A percentile compares a stretch with the other conserved stretches of the same genome.
Conservation (phyloP, 2,888 invertebrate species). For the Alloscopus bannaensis region DNA sequence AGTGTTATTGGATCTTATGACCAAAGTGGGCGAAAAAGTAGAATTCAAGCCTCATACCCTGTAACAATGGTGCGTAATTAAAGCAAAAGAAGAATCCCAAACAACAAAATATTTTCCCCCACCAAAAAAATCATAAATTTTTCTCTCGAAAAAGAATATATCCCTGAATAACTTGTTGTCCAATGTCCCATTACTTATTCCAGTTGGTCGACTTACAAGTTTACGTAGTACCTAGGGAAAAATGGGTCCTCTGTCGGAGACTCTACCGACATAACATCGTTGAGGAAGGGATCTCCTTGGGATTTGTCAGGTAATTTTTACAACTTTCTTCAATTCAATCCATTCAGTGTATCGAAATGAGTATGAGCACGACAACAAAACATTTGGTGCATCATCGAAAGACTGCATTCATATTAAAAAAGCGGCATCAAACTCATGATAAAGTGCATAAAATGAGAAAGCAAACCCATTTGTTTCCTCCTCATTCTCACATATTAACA, state of each 20-base stretch:
- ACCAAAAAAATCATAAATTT: no score
- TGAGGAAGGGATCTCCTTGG: slow-evolving; percentile 77
- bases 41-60: slow-evolving; percentile 72
- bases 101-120: no score
- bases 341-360: background rate
- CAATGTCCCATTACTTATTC: slow-evolving; percentile 43
- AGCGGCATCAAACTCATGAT: background rate
- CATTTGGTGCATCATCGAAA: no score
- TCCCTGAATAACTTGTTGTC: background rate
- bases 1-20: slow-evolving; percentile 71
- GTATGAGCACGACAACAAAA: no score
- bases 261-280: slow-evolving; percentile 77
- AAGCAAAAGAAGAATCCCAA: background rate
- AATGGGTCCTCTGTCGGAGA: slow-evolving; percentile 77
- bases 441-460: background rate
- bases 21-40: slow-evolving; percentile 71
- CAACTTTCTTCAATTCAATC: slow-evolving; percentile 10
- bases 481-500: no score
- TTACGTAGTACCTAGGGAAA: slow-evolving; percentile 77
- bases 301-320: slow-evolving; percentile 76
- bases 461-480: no score
- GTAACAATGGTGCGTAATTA: slow-evolving; percentile 71
- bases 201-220: slow-evolving; percentile 78
- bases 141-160: background rate
- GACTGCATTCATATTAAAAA: background rate